Percentiles rank a stretch among this genome's conserved stretches.
Conservation (phyloP, 2,113 vertebrate species). For the Lates calcarifer region DNA sequence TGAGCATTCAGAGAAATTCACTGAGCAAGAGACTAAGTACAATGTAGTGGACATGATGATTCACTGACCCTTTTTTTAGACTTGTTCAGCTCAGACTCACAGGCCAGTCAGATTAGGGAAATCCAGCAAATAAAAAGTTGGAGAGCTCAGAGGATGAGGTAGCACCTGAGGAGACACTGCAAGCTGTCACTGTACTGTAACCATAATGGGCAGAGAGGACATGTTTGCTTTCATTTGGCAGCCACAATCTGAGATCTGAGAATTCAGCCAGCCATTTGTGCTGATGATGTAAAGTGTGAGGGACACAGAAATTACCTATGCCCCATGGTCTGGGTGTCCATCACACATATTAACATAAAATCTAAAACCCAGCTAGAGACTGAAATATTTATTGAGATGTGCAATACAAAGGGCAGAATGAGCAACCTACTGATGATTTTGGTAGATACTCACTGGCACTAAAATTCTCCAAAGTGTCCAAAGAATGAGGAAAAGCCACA, state of each 20-base stretch:
- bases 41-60: too few species aligned
- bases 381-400: too few species aligned
- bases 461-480: too few species aligned
- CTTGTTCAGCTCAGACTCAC: background rate
- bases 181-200: background rate
- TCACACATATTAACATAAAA: background rate
- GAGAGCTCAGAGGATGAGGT: slow-evolving; percentile 3
- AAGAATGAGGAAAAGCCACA: too few species aligned
- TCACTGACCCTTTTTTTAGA: too few species aligned
- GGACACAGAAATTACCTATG: too few species aligned
- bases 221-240: slow-evolving; percentile 1
- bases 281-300: background rate
- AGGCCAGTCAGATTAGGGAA: background rate
- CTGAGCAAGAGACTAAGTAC: too few species aligned
- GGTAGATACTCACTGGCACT: too few species aligned
- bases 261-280: background rate
- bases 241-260: background rate
- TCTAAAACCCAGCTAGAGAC: background rate
- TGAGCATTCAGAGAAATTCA: too few species aligned
- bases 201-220: background rate
- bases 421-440: too few species aligned
- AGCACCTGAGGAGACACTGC: background rate
- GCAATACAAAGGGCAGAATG: too few species aligned
- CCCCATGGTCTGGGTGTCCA: background rate
- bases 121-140: background rate